Evolutionary conservation across 2,888 invertebrate genomes (phyloP).

Genomic region (Agrochola litura): DNA sequence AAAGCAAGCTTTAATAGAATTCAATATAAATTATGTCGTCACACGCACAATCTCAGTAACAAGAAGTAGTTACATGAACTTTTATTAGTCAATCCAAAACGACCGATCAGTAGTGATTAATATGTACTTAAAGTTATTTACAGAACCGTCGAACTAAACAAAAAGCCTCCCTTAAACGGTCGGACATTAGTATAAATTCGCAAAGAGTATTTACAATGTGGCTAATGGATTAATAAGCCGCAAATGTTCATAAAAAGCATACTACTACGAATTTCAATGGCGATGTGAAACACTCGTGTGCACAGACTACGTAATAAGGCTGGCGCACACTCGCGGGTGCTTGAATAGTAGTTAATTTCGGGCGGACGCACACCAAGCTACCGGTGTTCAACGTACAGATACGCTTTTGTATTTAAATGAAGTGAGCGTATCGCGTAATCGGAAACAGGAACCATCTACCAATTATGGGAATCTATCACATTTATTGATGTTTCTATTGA

Average conservation of each 20-base stretch:
- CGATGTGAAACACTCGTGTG: slow-evolving; percentile 53
- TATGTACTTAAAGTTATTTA: slow-evolving; percentile 23
- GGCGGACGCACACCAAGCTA: slow-evolving; percentile 66
- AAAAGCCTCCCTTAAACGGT: slow-evolving; percentile 27
- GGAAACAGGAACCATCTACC: slow-evolving; percentile 84
- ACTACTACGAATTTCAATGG: slow-evolving; percentile 47
- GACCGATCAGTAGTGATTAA: slow-evolving; percentile 14
- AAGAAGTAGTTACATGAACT: slow-evolving; percentile 1
- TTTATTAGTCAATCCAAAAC: slow-evolving; percentile 10
- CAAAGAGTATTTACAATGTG: slow-evolving; percentile 43
- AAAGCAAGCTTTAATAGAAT: neutral
- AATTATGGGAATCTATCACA: slow-evolving; percentile 71
- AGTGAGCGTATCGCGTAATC: slow-evolving; percentile 74
- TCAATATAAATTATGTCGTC: neutral
- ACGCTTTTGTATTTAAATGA: slow-evolving; percentile 85
- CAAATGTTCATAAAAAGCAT: slow-evolving; percentile 43
- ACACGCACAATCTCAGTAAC: neutral
- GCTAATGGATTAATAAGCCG: slow-evolving; percentile 50
- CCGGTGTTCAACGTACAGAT: slow-evolving; percentile 69
- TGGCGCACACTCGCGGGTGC: slow-evolving; percentile 24
- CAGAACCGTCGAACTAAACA: slow-evolving; percentile 2
- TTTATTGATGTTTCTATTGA: slow-evolving; percentile 62
- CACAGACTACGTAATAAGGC: slow-evolving; percentile 63
- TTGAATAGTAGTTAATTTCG: slow-evolving; percentile 63
- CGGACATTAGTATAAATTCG: slow-evolving; percentile 22